Percentiles rank a stretch among this genome's conserved stretches.
phyloP scores from a whole-genome alignment of 2,797 vertebrate genomes.

The Masticophis lateralis region DNA sequence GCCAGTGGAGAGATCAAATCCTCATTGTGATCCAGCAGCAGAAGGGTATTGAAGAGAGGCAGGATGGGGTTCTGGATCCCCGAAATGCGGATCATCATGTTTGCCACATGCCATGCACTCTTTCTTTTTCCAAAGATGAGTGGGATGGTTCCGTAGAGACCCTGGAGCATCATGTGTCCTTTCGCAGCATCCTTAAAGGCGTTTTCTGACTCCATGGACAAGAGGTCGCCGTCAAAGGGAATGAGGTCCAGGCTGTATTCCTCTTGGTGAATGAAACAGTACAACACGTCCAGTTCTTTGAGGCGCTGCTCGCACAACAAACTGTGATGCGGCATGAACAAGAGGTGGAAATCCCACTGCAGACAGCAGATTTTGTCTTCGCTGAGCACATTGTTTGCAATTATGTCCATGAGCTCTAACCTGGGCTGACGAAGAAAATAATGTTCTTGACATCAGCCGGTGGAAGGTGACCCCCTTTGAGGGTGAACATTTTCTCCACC shows the following conservation, averaged over 20 bases:
- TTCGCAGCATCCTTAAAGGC: conserved; percentile 87
- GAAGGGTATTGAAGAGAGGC: conserved; percentile 92
- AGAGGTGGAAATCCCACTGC: conserved; percentile 88
- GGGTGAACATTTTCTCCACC: conserved; percentile 99
- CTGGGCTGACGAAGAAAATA: conserved; percentile 93
- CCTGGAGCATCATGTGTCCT: conserved; percentile 94
- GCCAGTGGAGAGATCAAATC: conserved; percentile 91
- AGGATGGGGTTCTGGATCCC: conserved; percentile 92
- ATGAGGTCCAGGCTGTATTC: conserved; percentile 96
- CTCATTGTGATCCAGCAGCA: conserved; percentile 91
- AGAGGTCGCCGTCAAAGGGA: conserved; percentile 92
- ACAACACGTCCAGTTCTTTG: conserved; percentile 90
- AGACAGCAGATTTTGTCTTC: conserved; percentile 85
- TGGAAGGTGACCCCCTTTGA: conserved; percentile 87
- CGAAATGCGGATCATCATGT: conserved; percentile 97
- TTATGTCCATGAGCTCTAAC: conserved; percentile 96
- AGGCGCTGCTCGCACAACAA: conserved; percentile 92
- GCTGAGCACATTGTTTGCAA: conserved; percentile 90
- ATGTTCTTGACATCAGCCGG: conserved; percentile 92
- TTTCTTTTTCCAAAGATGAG: conserved; percentile 98
- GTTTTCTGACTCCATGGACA: conserved; percentile 96
- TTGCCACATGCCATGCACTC: conserved; percentile 94
- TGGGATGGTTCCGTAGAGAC: conserved; percentile 93
- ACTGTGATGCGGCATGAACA: conserved; percentile 94
- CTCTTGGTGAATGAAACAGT: conserved; percentile 88